Evolutionary conservation across 2,113 vertebrate genomes (phyloP), one percentile per base, ranked within the genome.

Genomic region (Stictonetta naevosa): DNA sequence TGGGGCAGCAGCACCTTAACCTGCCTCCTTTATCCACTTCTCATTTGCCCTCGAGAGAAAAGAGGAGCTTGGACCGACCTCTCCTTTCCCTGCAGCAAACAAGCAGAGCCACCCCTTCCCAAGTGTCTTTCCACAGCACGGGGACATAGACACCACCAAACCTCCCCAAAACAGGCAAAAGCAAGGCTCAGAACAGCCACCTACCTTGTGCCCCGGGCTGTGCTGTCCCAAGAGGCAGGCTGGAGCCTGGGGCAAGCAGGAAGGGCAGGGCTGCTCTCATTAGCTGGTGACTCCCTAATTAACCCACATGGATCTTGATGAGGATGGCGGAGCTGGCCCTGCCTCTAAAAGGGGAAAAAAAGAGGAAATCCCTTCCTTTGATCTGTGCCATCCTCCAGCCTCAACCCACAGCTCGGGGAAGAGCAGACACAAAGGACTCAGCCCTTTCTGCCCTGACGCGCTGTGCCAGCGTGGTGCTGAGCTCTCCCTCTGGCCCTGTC

Each of bases 151-250:
- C 7, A 44, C 11, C 14, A 5, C 58, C 67, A 56, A 62, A 42
- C 1, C 6, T 4, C 36, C 60, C 73, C 69, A 22, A 28, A 76
- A 31, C 8, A 60, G 9, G 28, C n/a, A 50, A 28, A 66, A 78
- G 6, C 58, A 10, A 12, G 15, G 2, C 50, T 31, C 10, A 4
- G 21, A n/a, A 4, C 21, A 93, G 0, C 25, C 86, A 46, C 33
- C 0, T 26, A 69, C 59, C 91, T 77, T 7, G 2, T 18, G 5
- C 10, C 4, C 8, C 3, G 0, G 4, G 44, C 42, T 44, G 10
- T 0, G 3, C 28, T 6, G 3, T 0, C 48, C 66, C 55, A 4
- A 17, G 29, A 6, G 0, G 3, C 13, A 12, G 4, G 6, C 44
- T 19, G 23, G 4, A 58, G 1, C 2, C 40, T 19, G 21, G 4